Conservation (phyloP, 2,797 vertebrate species). For the Pipistrellus kuhlii region DNA sequence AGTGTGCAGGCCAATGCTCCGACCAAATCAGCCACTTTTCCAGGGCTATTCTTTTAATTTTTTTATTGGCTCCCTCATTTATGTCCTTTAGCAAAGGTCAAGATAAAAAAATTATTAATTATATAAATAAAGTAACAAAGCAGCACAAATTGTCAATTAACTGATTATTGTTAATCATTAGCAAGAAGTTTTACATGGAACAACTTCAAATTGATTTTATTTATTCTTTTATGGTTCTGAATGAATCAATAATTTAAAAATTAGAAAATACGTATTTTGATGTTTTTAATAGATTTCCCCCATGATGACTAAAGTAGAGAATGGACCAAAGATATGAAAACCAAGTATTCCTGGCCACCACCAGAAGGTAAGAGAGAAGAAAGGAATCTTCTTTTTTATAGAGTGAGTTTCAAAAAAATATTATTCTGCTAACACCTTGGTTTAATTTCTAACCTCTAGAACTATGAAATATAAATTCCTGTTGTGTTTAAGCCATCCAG, state of each 20-base stretch:
- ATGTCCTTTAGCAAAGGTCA: not conserved
- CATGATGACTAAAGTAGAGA: not conserved
- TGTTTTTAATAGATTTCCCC: not conserved
- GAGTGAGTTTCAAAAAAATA: not conserved
- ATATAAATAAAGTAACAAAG: not conserved
- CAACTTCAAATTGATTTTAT: not conserved
- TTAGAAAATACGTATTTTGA: not conserved
- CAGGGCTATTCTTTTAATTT: not conserved
- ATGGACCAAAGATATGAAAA: not conserved
- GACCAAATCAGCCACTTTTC: not conserved
- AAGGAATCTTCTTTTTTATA: not conserved
- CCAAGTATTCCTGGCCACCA: not conserved
- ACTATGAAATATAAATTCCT: not conserved
- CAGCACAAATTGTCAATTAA: not conserved
- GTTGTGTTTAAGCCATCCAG: not conserved
- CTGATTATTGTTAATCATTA: not conserved
- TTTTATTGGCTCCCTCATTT: not conserved
- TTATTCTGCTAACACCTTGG: not conserved
- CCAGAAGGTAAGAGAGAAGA: not conserved
- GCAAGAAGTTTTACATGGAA: not conserved
- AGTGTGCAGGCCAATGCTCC: not conserved
- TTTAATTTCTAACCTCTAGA: not conserved
- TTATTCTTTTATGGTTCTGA: not conserved
- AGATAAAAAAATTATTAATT: not conserved
- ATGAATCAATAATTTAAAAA: conserved; percentile 37